phyloP scores from a whole-genome alignment of 2,797 vertebrate genomes.

The Cuculus canorus region DNA sequence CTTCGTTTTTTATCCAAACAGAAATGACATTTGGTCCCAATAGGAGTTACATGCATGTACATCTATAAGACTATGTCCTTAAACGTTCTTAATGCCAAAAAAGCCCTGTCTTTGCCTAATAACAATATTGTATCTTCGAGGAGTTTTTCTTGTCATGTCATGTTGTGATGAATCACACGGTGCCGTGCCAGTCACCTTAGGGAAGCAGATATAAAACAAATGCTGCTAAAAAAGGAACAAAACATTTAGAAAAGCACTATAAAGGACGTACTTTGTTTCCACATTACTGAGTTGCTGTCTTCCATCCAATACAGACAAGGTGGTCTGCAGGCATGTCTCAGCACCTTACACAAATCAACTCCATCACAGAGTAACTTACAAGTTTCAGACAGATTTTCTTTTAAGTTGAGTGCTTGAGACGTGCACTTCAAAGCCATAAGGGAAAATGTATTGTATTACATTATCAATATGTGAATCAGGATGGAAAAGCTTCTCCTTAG shows the following conservation, averaged over 20 bases:
- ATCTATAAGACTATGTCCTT: not conserved
- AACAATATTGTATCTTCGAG: not conserved
- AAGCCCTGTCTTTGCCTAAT: not conserved
- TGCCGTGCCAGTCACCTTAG: not conserved
- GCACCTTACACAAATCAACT: not conserved
- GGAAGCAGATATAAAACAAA: not conserved
- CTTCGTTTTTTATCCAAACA: not conserved
- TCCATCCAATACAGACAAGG: not conserved
- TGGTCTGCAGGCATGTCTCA: not conserved
- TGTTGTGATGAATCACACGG: not conserved
- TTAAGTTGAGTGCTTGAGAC: conserved; percentile 6
- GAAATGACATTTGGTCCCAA: not conserved
- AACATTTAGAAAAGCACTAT: not conserved
- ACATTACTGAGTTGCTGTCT: not conserved
- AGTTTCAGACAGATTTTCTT: not conserved
- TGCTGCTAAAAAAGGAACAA: not conserved
- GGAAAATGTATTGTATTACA: conserved; percentile 27
- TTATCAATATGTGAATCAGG: conserved; percentile 36
- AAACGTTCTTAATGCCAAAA: not conserved
- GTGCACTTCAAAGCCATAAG: not conserved
- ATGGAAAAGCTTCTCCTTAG: conserved; percentile 33
- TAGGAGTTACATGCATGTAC: not conserved
- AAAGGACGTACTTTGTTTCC: not conserved
- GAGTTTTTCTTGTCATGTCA: not conserved
- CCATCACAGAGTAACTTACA: not conserved